phyloP scores from a whole-genome alignment of 2,113 vertebrate species.

The Pyrgilauda ruficollis region DNA sequence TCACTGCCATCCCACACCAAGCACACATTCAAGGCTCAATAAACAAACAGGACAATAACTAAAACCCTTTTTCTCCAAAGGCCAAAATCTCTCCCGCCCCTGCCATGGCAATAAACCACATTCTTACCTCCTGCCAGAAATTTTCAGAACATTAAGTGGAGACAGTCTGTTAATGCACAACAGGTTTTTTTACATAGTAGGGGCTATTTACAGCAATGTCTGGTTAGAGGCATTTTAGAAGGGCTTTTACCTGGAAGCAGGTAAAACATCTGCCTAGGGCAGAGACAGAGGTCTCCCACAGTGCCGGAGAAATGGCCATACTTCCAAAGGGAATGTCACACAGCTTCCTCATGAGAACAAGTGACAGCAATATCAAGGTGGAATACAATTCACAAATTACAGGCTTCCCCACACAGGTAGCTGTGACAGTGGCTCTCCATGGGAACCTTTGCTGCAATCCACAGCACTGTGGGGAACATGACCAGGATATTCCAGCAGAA shows the following conservation, averaged over 20 bases:
- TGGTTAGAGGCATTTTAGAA: background rate
- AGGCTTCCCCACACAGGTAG: background rate
- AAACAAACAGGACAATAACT: background rate
- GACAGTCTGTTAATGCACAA: background rate
- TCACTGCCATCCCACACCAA: background rate
- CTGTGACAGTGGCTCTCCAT: background rate
- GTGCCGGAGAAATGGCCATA: background rate
- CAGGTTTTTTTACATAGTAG: background rate
- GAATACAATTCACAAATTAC: background rate
- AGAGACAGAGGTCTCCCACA: background rate
- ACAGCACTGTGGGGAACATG: background rate
- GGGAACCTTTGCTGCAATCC: background rate
- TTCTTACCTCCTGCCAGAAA: background rate
- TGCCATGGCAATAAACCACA: background rate
- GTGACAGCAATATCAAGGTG: background rate
- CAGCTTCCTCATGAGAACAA: background rate
- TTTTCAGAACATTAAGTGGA: background rate
- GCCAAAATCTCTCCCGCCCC: background rate
- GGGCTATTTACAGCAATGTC: background rate
- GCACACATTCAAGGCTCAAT: background rate
- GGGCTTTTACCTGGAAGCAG: background rate
- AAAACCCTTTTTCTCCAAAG: background rate
- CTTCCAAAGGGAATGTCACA: background rate
- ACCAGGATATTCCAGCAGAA: background rate
- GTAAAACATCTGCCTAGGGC: background rate